Base-by-base conservation (phyloP, 2,113 vertebrate species). In the Argyrosomus japonicus region DNA sequence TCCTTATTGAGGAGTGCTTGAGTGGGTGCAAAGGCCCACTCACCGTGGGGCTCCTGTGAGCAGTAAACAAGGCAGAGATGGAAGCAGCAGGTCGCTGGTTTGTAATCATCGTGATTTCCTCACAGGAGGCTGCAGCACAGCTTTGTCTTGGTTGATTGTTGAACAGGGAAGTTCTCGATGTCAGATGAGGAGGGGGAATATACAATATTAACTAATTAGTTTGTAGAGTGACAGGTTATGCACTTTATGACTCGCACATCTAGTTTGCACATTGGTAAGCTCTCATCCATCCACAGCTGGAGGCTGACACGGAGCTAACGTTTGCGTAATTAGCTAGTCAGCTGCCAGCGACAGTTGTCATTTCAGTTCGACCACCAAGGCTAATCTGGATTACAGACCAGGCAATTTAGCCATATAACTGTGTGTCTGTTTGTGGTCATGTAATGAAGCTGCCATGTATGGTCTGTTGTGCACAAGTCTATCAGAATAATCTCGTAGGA, bases 1-100 rank as follows among this genome's bases (percentile, higher is more conserved):
- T 61, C 58, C 63, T 79, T 67, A 78, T 70, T 87, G n/a, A 78
- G 6, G 65, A 32, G 48, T 21, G 32, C 45, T 43, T 32, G 51
- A 65, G 85, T 77, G 68, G 70, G 67, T 64, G 74, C 62, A 25
- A 9, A 56, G 77, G 63, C 69, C 45, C 62, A 32, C 81, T 68
- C 79, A 48, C 51, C 12, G 72, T 5, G 6, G 45, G 48, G 54
- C 80, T 69, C 77, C 53, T 14, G 74, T 56, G 67, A 82, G 77
- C 75, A 29, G 64, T 88, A 85, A 87, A 85, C 75, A 61, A 64
- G 61, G 63, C 80, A 29, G 67, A 84, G 75, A 71, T 65, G 67
- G 73, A 85, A 32, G 68, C 81, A 78, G 76, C 79, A 56, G 88
- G 81, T 86, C 51, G n/a, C 75, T 60, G 56, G 60, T 50, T 75